Base-by-base conservation (phyloP, 2,888 invertebrate species). In the Nephrocerus scutellatus region DNA sequence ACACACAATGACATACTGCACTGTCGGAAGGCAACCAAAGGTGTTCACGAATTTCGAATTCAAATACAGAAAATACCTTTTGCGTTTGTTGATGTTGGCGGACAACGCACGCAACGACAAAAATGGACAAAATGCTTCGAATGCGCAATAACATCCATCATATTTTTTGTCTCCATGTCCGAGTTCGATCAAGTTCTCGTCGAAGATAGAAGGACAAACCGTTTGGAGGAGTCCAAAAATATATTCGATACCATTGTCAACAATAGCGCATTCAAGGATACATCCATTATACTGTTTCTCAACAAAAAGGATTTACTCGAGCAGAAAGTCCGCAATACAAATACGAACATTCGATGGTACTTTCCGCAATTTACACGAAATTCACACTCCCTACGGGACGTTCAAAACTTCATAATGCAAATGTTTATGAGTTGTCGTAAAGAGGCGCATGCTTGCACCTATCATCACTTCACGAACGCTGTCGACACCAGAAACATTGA, bases 41-140 rank as follows among this genome's bases (percentile, higher is more conserved):
- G 95, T 58, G 95, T 97, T 60, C 88, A 88, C 44, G 96, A 97
- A 71, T 91, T 91, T 71, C 82, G 83, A 48, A 90, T 97, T 64
- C 82, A 84, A 67, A 93, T 97, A 56, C 67, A 92, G 73, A 88
- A 87, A 66, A 88, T 96, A 65, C 95, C 96, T 52, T 97, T 97
- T 71, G 80, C 87, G 57, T 91, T 92, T 70, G 89, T 92, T 47
- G 92, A 92, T 70, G 92, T 92, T 39, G 92, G 97, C 31, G 97
- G 97, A 12, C 97, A 98, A 71, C 72, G 97, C 63, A 95, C 96
- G 48, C 97, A 97, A 70, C 77, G 97, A 55, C 93, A 93, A 72
- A 97, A 97, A 68, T 98, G 97, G 97, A 91, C 92, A 62, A 91
- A 89, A 72, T 97, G 96, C 71, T 97, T 97, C 71, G 91, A 95